Evolutionary conservation across 2,888 invertebrate species (phyloP).

Genomic region (Leucania comma): DNA sequence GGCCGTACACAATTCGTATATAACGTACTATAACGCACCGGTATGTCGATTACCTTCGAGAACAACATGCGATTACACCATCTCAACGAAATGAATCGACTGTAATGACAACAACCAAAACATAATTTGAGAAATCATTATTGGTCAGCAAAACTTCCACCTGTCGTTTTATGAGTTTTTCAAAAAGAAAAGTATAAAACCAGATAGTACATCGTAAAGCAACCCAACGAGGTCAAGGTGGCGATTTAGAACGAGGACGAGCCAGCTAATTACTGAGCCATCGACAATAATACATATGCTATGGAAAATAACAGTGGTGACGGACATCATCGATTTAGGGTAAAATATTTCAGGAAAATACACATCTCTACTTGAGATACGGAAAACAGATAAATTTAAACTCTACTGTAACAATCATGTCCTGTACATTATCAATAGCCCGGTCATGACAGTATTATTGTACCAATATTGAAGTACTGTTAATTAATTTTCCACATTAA

Average conservation of each 20-base stretch:
- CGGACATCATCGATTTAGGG: slow-evolving; percentile 66
- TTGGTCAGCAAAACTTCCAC: slow-evolving; percentile 69
- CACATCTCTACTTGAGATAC: slow-evolving; percentile 9
- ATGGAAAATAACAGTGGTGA: slow-evolving; percentile 72
- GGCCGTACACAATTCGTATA: slow-evolving; percentile 64
- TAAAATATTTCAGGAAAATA: slow-evolving; percentile 33
- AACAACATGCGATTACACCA: slow-evolving; percentile 55
- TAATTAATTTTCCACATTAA: slow-evolving; percentile 36
- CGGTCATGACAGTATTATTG: slow-evolving; percentile 26
- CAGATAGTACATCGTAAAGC: slow-evolving; percentile 82
- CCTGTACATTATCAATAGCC: slow-evolving; percentile 13
- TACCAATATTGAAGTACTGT: slow-evolving; percentile 23
- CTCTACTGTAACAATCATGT: slow-evolving; percentile 24
- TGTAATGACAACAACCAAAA: slow-evolving; percentile 28
- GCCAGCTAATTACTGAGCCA: slow-evolving; percentile 84
- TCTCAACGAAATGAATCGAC: slow-evolving; percentile 43
- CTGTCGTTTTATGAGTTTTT: slow-evolving; percentile 77
- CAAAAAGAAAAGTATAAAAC: slow-evolving; percentile 82
- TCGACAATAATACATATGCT: slow-evolving; percentile 75
- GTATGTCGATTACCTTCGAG: slow-evolving; percentile 69
- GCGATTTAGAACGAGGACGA: slow-evolving; percentile 84
- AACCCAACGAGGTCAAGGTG: slow-evolving; percentile 87
- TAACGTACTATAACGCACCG: slow-evolving; percentile 52
- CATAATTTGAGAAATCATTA: slow-evolving; percentile 26
- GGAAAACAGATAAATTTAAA: slow-evolving; percentile 13